These are phyloP conservation scores for Scomberomorus guttatus DNA, from an alignment of 2,797 vertebrate species.

Conservation along the genomic window DNA sequence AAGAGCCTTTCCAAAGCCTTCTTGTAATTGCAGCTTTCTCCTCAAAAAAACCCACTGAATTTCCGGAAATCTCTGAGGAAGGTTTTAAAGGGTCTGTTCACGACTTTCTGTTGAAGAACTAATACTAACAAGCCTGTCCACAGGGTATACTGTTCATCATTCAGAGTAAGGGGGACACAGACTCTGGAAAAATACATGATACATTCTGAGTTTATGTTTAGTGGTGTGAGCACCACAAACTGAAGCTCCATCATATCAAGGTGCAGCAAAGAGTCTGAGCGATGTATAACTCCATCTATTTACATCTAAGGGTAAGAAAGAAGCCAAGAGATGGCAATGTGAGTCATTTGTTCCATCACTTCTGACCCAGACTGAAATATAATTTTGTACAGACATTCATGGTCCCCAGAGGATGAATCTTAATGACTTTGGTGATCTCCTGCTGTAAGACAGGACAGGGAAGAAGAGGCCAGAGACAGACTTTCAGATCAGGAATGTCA, in stretches of 20 bases:
- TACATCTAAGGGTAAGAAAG: background rate
- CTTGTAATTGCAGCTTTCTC: slow-evolving; percentile 52
- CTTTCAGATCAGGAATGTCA: background rate
- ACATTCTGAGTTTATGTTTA: background rate
- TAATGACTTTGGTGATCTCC: too few relatives aligned
- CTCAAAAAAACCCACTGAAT: slow-evolving; percentile 13
- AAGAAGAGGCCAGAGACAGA: background rate
- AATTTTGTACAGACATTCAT: too few relatives aligned
- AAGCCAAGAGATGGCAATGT: background rate
- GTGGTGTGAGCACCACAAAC: too few relatives aligned
- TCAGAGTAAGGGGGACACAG: too few relatives aligned
- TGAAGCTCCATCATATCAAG: too few relatives aligned
- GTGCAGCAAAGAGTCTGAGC: too few relatives aligned
- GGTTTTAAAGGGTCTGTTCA: slow-evolving; percentile 8
- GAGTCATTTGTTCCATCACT: background rate
- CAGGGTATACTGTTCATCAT: too few relatives aligned
- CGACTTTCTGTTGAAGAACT: background rate
- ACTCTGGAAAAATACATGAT: background rate
- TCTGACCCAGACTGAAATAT: background rate
- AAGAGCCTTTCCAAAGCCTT: slow-evolving; percentile 46
- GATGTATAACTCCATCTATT: too few relatives aligned
- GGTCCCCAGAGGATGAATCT: too few relatives aligned
- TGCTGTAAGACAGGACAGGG: too few relatives aligned
- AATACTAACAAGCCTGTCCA: background rate
- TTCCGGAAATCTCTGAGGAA: background rate